phyloP scores from a whole-genome alignment of 23 tunicate genomes.

The Oikopleura dioica region DNA sequence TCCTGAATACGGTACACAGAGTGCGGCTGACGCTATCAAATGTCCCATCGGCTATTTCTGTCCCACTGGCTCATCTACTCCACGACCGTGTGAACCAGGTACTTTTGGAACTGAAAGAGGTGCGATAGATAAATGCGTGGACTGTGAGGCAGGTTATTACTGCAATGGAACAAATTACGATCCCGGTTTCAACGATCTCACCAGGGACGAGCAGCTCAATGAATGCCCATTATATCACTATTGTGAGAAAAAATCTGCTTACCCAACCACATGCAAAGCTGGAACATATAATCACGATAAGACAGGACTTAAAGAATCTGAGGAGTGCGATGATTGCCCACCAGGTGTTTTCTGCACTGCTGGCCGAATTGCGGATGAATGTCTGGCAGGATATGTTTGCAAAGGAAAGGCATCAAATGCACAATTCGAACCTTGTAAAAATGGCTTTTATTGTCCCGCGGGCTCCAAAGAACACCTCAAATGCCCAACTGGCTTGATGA shows the following conservation, averaged over 20 bases:
- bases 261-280: background rate
- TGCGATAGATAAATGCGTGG: conserved; percentile 25
- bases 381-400: background rate
- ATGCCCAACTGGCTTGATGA: background rate
- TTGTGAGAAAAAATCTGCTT: conserved; percentile 17
- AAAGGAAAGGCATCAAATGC: background rate
- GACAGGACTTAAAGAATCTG: background rate
- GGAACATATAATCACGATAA: background rate
- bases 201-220: background rate
- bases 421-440: background rate
- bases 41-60: conserved; percentile 59
- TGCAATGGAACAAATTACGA: too few species aligned
- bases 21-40: background rate
- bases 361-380: background rate
- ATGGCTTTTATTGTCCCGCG: background rate
- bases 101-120: conserved; percentile 2
- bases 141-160: conserved; percentile 34
- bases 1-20: background rate
- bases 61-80: conserved; percentile 17
- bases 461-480: background rate
- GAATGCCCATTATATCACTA: conserved; percentile 25
- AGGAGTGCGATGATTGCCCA: conserved; percentile 20
- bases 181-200: background rate
- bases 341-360: conserved; percentile 46
- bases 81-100: background rate